These are phyloP conservation scores for Acronicta alni DNA, from an alignment of 2,888 invertebrate species.

Conservation along the genomic window DNA sequence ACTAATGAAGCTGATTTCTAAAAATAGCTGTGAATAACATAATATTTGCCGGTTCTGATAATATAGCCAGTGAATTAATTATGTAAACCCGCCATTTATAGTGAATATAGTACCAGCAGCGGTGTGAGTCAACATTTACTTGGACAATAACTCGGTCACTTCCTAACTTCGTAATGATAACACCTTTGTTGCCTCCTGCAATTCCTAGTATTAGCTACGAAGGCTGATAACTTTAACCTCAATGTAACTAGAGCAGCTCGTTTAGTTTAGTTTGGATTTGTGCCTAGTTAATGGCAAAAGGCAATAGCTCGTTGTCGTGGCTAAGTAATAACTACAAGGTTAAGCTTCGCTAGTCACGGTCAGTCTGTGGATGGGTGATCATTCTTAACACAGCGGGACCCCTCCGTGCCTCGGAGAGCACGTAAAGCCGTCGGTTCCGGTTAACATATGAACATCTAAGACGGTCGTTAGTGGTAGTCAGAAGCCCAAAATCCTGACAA, in stretches of 20 bases:
- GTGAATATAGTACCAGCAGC: constrained; percentile 25
- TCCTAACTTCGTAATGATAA: constrained; percentile 24
- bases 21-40: constrained; percentile 44
- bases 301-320: too few relatives aligned
- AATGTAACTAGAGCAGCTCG: background rate
- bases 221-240: constrained; percentile 24
- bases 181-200: constrained; percentile 21
- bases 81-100: constrained; percentile 33
- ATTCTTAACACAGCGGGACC: too few relatives aligned
- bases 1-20: constrained; percentile 32
- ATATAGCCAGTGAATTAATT: constrained; percentile 37
- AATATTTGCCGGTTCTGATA: constrained; percentile 41
- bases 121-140: constrained; percentile 28
- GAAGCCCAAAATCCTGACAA: too few relatives aligned
- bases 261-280: too few relatives aligned
- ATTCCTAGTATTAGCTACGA: constrained; percentile 22
- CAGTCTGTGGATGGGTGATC: too few relatives aligned
- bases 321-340: too few relatives aligned
- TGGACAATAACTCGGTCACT: constrained; percentile 17
- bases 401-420: too few relatives aligned
- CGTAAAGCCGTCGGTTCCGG: too few relatives aligned
- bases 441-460: too few relatives aligned
- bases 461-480: too few relatives aligned
- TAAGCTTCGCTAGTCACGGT: too few relatives aligned
- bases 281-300: too few relatives aligned